These are phyloP conservation scores for Pegoplata infirma DNA, from an alignment of 2,888 invertebrate species.

Conservation along the genomic window DNA sequence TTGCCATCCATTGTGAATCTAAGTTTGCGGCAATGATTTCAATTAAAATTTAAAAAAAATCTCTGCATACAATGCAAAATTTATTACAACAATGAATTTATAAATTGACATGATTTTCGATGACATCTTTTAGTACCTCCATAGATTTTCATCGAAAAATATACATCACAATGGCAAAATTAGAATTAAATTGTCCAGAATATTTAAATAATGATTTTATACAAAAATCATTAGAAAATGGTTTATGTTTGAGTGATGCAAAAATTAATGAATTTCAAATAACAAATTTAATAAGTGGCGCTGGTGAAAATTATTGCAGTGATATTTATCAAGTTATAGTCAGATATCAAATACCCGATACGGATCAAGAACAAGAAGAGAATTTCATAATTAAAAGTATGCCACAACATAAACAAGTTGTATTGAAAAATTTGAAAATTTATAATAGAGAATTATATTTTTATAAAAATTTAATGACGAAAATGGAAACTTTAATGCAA, in stretches of 20 bases:
- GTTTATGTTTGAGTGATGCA: constrained; percentile 70
- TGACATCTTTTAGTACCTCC: constrained; percentile 29
- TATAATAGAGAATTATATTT: constrained; percentile 78
- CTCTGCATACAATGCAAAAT: constrained; percentile 6
- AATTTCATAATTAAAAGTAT: constrained; percentile 72
- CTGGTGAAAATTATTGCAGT: constrained; percentile 76
- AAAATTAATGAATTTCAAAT: constrained; percentile 68
- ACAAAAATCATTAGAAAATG: constrained; percentile 69
- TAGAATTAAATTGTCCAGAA: constrained; percentile 34
- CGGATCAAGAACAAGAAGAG: constrained; percentile 59
- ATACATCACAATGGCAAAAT: constrained; percentile 38
- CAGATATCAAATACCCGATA: constrained; percentile 65
- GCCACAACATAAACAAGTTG: constrained; percentile 75
- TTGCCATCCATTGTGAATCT: too few species aligned
- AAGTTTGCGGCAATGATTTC: constrained; percentile 43
- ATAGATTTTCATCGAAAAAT: neutral
- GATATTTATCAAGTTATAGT: constrained; percentile 73
- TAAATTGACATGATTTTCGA: constrained; percentile 30
- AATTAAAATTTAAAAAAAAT: constrained; percentile 11
- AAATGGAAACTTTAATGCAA: constrained; percentile 78
- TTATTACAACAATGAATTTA: constrained; percentile 13
- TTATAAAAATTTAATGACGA: constrained; percentile 77
- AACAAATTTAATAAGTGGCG: constrained; percentile 67
- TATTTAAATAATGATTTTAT: constrained; percentile 68
- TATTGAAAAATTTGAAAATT: constrained; percentile 77